Base-by-base conservation (phyloP, 2,113 vertebrate genomes). In the Dendropsophus ebraccatus region DNA sequence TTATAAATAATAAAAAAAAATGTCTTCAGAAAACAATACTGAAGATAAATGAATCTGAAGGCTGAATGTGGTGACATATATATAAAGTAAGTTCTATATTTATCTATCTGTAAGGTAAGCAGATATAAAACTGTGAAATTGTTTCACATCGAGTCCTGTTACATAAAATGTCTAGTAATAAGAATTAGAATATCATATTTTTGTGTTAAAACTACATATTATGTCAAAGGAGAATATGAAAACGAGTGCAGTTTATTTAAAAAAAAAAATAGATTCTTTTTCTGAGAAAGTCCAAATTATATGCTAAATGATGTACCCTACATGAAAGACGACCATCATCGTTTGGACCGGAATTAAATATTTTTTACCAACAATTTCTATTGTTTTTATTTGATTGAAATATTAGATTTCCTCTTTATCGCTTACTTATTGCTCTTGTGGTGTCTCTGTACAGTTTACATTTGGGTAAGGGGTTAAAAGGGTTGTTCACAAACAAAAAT, bases 1-100 rank as follows among this genome's bases (percentile, higher is more conserved):
- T 72, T 88, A 81, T 90, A 90, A 89, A 81, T 88, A 88, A 89
- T 69, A 69, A 69, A 69, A 69, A 60, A 81, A 87, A 78, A 79
- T 67, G 47, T 28, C 41, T 70, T 81, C 28, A 47, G 67, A 73
- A 47, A 45, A 65, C 21, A 45, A 74, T 50, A 49, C 72, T 75
- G 35, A 74, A 25, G 37, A 12, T n/a, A n/a, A 60, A 58, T 80
- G 54, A 72, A 70, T 86, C 49, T 28, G 77, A 81, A 70, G 56
- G 54, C 49, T 52, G 47, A 52, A 49, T 50, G 74, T 62, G 35
- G 35, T 80, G 77, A 58, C 77, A 80, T 80, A 16, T 25, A 80
- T 79, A 32, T 79, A 54, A 58, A 79, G 19, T 41, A 79, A 60
- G 23, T 54, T 41, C 54, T 79, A 45, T 83, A 86, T 80, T 79